Base-by-base conservation (phyloP, 2,113 vertebrate genomes). In the Chelonoidis abingdonii region DNA sequence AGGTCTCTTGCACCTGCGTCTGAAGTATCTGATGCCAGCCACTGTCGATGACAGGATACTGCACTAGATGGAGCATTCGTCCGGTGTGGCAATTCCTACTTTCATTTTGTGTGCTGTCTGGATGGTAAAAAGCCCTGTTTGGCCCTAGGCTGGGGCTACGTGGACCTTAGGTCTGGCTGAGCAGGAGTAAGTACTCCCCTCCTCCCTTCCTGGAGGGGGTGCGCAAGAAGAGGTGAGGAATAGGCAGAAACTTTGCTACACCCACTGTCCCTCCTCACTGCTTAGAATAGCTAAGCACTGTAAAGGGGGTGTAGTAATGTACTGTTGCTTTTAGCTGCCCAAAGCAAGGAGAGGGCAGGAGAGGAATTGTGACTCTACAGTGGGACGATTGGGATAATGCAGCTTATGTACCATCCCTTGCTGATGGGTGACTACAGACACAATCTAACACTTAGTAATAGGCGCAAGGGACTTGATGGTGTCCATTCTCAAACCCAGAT, bases 381-480 rank as follows among this genome's bases (percentile, higher is more conserved):
- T 47, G 38, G 22, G 12, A 47, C 1, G 3, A 25, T 8, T 57
- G 8, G 11, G 24, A 9, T 29, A n/a, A 38, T 44, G 53, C 38
- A 93, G 80, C 52, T 94, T 93, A 69, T 95, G 69, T 80, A 81
- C 65, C 6, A 50, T 94, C 69, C 50, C 76, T 93, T 94, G 75
- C 65, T 80, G 50, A 83, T 54, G 91, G 54, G 38, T 75, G 21
- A 29, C n/a, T 95, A 86, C 84, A 85, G 91, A 83, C 78, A 53
- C 65, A 53, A 44, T 69, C 21, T 91, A 2, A 7, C 31, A 31
- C 31, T 65, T 57, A 81, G 9, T 27, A 59, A n/a, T 24, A 35
- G 79, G n/a, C 44, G 8, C 52, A 94, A 25, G 25, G 75, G 24
- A 78, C 75, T 6, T 47, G 41, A 44, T 25, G 13, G 21, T 27